phyloP scores from a whole-genome alignment of 2,888 invertebrate species.

The Bedellia somnulentella region DNA sequence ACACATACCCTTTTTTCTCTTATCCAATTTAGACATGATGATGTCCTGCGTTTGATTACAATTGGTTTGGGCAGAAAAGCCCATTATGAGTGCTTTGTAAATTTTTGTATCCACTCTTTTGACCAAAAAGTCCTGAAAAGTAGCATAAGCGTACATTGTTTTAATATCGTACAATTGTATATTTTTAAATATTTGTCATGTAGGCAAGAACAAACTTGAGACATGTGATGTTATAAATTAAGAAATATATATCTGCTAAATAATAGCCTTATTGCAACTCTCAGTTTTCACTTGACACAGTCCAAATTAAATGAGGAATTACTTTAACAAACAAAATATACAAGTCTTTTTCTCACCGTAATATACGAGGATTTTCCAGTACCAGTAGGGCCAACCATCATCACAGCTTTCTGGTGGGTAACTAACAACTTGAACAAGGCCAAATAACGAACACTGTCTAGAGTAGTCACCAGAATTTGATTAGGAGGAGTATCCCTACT shows the following conservation, averaged over 20 bases:
- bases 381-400: conserved; percentile 92
- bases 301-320: too few species aligned
- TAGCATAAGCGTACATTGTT: too few species aligned
- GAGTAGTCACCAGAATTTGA: conserved; percentile 91
- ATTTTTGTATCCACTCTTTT: conserved; percentile 76
- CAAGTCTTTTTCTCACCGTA: conserved; percentile 60
- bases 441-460: conserved; percentile 85
- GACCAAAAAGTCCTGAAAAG: conserved; percentile 71
- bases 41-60: conserved; percentile 94
- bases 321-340: too few species aligned
- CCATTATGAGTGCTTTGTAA: conserved; percentile 85
- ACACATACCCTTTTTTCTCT: conserved; percentile 87
- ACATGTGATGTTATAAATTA: too few species aligned
- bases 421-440: conserved; percentile 79
- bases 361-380: conserved; percentile 93
- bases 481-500: conserved; percentile 89
- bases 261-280: too few species aligned
- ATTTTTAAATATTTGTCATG: too few species aligned
- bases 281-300: too few species aligned
- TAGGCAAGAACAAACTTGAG: too few species aligned
- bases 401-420: conserved; percentile 78
- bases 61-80: conserved; percentile 92
- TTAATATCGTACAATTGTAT: too few species aligned
- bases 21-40: conserved; percentile 92
- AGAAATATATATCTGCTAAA: too few species aligned